Evolutionary conservation across 2,113 vertebrate species (phyloP).

Genomic region (Oreochromis spilurus): DNA sequence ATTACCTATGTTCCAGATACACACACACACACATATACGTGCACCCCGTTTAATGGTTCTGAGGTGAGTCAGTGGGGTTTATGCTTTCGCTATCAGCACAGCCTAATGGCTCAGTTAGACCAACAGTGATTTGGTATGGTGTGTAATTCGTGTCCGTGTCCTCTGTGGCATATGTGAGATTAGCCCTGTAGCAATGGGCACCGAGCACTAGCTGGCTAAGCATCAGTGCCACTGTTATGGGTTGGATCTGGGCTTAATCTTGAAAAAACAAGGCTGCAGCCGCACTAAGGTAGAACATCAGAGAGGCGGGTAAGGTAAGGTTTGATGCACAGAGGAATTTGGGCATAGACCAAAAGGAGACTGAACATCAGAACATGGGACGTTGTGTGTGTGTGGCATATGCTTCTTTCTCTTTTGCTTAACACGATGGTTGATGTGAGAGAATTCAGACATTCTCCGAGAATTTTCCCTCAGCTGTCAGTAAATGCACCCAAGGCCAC

Average conservation of each 20-base stretch:
- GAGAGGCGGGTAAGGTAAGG: background rate
- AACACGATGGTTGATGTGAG: background rate
- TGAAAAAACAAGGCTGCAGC: background rate
- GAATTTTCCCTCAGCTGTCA: background rate
- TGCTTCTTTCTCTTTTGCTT: background rate
- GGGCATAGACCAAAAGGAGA: background rate
- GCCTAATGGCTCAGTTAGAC: conserved; percentile 25
- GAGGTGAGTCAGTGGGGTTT: conserved; percentile 8
- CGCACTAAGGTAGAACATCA: background rate
- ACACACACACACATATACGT: background rate
- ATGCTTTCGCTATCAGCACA: conserved; percentile 22
- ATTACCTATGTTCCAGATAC: conserved; percentile 31
- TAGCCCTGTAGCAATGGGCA: background rate
- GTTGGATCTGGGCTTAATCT: background rate
- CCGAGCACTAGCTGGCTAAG: background rate
- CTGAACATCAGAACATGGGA: background rate
- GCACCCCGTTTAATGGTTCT: conserved; percentile 1
- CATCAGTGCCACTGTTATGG: background rate
- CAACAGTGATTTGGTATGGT: conserved; percentile 20
- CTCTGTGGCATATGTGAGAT: background rate
- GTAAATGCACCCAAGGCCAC: background rate
- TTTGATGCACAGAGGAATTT: background rate
- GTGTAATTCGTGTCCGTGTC: background rate
- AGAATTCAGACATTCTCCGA: background rate
- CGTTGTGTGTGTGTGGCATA: background rate